A percentile compares a stretch with the other conserved stretches of the same genome.
Evolutionary conservation across 1,140 invertebrate species (phyloP).

Genomic region (Drosophila ambigua): DNA sequence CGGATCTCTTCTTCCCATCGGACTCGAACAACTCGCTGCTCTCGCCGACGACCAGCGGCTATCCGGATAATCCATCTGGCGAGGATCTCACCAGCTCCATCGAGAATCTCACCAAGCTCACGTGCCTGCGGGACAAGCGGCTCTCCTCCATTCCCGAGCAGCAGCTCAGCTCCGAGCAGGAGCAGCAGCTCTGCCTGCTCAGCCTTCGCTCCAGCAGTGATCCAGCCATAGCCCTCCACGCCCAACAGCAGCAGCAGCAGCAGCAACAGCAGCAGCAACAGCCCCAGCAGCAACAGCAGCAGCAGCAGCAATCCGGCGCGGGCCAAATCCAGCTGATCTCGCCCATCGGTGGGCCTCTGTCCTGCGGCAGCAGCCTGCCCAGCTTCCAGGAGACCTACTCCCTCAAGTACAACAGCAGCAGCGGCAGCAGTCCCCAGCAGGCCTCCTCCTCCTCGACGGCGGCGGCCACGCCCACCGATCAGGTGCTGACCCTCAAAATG

Average conservation of each 20-base stretch:
- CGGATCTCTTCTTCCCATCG: conserved; percentile 78
- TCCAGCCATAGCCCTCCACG: conserved; percentile 77
- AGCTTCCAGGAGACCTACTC: conserved; percentile 95
- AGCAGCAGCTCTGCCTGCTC: conserved; percentile 71
- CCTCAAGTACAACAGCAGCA: conserved; percentile 85
- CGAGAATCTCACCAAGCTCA: conserved; percentile 80
- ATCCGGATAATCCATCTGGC: conserved; percentile 55
- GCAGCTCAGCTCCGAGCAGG: conserved; percentile 69
- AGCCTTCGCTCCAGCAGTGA: conserved; percentile 80
- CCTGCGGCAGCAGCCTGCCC: conserved; percentile 88
- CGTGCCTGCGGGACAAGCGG: conserved; percentile 80
- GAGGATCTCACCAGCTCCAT: conserved; percentile 78
- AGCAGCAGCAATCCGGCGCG: conserved; percentile 33
- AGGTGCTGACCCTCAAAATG: conserved; percentile 88
- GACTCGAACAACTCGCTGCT: conserved; percentile 79
- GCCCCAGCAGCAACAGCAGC: conserved; percentile 35
- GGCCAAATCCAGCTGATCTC: conserved; percentile 66
- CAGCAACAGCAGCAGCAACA: conserved; percentile 49
- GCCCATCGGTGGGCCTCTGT: conserved; percentile 67
- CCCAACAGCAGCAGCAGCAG: conserved; percentile 59
- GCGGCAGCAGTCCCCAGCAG: conserved; percentile 61
- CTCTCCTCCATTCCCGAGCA: conserved; percentile 84
- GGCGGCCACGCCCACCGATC: conserved; percentile 64
- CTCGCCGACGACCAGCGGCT: conserved; percentile 65
- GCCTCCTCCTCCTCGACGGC: conserved; percentile 39